A percentile compares a stretch with the other conserved stretches of the same genome.
Evolutionary conservation across 2,888 invertebrate species (phyloP).

Genomic region (Sycophila texana): DNA sequence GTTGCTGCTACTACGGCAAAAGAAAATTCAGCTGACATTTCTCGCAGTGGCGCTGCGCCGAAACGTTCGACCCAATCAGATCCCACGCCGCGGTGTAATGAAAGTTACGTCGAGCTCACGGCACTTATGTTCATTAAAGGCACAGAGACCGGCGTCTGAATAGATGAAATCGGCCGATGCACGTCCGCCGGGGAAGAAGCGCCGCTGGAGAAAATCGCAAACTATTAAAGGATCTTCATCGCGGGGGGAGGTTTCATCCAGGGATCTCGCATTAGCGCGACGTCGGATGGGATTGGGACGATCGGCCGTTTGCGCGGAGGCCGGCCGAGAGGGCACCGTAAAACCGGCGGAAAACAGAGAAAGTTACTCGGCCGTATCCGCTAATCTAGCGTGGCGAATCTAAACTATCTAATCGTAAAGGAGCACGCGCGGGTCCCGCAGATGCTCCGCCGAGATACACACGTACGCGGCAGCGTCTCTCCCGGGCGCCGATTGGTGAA

Average conservation of each 20-base stretch:
- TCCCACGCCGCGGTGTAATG: constrained; percentile 40
- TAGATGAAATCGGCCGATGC: constrained; percentile 7
- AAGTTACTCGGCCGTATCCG: constrained; percentile 55
- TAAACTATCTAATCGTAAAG: constrained; percentile 55
- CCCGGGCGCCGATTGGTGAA: too few species aligned
- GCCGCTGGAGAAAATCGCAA: constrained; percentile 23
- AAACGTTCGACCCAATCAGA: constrained; percentile 43
- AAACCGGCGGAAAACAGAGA: constrained; percentile 56
- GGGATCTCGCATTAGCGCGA: background rate
- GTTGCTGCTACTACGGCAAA: too few species aligned
- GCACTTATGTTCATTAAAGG: constrained; percentile 32
- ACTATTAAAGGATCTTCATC: constrained; percentile 38
- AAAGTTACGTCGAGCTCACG: constrained; percentile 24
- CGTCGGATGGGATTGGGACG: background rate
- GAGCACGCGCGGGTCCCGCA: constrained; percentile 10
- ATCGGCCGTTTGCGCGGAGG: background rate
- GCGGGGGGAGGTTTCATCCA: background rate
- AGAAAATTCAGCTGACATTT: background rate
- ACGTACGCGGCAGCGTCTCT: background rate
- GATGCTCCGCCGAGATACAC: constrained; percentile 9
- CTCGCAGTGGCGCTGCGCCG: constrained; percentile 17
- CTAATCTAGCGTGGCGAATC: constrained; percentile 57
- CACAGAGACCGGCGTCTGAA: background rate
- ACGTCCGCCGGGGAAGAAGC: background rate
- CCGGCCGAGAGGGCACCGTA: background rate